A percentile compares a stretch with the other conserved stretches of the same genome.
phyloP scores from a whole-genome alignment of 2,797 vertebrate genomes.

The Sebastes vulpes region DNA sequence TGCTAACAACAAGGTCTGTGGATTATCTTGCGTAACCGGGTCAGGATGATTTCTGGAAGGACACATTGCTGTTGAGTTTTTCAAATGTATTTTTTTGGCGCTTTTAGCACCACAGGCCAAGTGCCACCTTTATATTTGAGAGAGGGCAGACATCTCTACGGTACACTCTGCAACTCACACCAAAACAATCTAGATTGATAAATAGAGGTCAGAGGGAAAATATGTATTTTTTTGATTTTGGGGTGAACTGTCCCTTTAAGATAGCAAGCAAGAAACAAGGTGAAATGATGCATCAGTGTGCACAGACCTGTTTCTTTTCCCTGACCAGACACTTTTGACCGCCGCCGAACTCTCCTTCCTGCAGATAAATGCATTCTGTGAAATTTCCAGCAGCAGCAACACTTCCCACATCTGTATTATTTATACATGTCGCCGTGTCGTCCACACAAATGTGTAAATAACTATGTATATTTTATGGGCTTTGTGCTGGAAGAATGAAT shows the following conservation, averaged over 20 bases:
- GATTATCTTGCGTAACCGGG: not conserved
- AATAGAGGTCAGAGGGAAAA: not conserved
- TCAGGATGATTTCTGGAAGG: not conserved
- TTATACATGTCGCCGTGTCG: constrained; percentile 71
- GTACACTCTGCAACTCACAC: not conserved
- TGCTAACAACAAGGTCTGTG: not conserved
- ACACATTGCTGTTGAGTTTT: not conserved
- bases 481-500: constrained; percentile 74
- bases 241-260: not conserved
- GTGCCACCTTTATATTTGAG: not conserved
- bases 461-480: constrained; percentile 79
- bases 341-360: constrained; percentile 2
- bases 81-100: not conserved
- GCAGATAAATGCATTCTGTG: constrained; percentile 36
- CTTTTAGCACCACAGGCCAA: not conserved
- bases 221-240: not conserved
- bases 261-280: not conserved
- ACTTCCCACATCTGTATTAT: constrained; percentile 76
- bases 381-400: constrained; percentile 48
- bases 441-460: constrained; percentile 77
- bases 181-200: not conserved
- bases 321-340: constrained; percentile 9
- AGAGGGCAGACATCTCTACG: not conserved
- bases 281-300: not conserved
- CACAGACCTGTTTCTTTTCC: not conserved